Base-by-base conservation (phyloP, 1,140 invertebrate genomes). In the Neodiprion pinetum region DNA sequence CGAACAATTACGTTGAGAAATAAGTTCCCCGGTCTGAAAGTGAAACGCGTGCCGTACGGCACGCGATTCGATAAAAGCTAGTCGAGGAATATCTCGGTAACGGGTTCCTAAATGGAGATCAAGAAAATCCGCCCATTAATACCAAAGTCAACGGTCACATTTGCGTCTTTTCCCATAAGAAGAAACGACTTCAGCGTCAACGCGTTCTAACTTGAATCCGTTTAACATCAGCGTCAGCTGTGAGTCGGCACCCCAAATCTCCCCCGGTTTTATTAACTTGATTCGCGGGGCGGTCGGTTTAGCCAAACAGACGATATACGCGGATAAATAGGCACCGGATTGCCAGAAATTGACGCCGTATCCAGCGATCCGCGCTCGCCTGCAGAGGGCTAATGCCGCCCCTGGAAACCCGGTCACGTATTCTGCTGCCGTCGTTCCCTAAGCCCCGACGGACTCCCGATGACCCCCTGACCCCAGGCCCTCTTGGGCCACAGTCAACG, bases 321-420 rank as follows among this genome's bases (percentile, higher is more conserved):
- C 53, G 53, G 53, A 61, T 7, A 8, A 61, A 61, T 61, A 47
- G 61, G 61, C 12, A 14, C 17, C 48, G 67, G 53, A 21, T 80
- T 83, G 82, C 80, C 85, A 84, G 84, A 74, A 81, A 86, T 86
- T 84, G 83, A 82, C 80, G 77, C 79, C 83, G 81, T 86, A 86
- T 81, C 28, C 84, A 83, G 80, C 85, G 84, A 86, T 86, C 85
- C 84, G 77, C 72, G 75, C 78, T 85, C 82, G 79, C 84, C 84
- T 84, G 80, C 28, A 40, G 28, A 40, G 28, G 71, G 79, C 80
- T 85, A 85, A 85, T 84, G 77, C 80, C 80, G 82, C 76, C 81
- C 80, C 79, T 83, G 80, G 83, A 79, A 86, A 81, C 83, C 85
- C 78, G 78, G 83, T 86, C 85, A 86, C 85, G 85, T 86, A 76